Evolutionary conservation across 2,113 vertebrate genomes (phyloP).

Genomic region (Gobio gobio): DNA sequence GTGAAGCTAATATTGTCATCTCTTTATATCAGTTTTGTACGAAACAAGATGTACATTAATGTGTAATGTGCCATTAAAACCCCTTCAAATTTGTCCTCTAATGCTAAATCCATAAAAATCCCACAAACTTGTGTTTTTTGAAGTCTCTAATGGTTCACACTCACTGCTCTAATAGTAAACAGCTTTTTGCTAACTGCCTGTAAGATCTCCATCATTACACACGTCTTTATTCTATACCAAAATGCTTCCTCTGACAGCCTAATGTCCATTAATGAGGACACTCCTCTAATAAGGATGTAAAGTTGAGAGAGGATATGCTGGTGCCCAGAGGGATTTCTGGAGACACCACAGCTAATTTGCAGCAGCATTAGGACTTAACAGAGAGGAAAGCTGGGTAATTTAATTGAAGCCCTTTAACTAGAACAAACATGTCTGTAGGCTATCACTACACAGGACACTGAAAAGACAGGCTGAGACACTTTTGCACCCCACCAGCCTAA

Average conservation of each 20-base stretch:
- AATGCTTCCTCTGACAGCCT: conserved; percentile 17
- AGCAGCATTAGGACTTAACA: conserved; percentile 59
- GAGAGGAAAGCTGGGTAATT: conserved; percentile 49
- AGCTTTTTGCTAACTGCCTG: conserved; percentile 2
- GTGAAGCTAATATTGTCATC: background rate
- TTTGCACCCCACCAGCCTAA: background rate
- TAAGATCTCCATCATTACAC: background rate
- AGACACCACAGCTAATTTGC: conserved; percentile 63
- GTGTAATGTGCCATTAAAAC: background rate
- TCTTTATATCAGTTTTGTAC: background rate
- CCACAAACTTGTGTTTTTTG: conserved; percentile 6
- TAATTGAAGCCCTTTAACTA: conserved; percentile 51
- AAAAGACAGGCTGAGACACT: conserved; percentile 10
- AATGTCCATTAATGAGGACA: conserved; percentile 29
- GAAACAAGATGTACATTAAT: background rate
- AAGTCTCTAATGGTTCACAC: conserved; percentile 13
- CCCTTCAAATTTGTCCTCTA: background rate
- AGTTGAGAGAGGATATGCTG: conserved; percentile 25
- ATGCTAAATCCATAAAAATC: conserved; percentile 20
- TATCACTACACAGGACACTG: background rate
- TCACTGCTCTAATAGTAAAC: conserved; percentile 15
- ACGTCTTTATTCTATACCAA: conserved; percentile 1
- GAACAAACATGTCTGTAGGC: conserved; percentile 21
- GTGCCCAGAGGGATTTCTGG: conserved; percentile 61
- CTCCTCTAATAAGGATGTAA: conserved; percentile 35